These are phyloP conservation scores for Syndactyla subalaris DNA, from an alignment of 2,797 vertebrate genomes.

Conservation along the genomic window DNA sequence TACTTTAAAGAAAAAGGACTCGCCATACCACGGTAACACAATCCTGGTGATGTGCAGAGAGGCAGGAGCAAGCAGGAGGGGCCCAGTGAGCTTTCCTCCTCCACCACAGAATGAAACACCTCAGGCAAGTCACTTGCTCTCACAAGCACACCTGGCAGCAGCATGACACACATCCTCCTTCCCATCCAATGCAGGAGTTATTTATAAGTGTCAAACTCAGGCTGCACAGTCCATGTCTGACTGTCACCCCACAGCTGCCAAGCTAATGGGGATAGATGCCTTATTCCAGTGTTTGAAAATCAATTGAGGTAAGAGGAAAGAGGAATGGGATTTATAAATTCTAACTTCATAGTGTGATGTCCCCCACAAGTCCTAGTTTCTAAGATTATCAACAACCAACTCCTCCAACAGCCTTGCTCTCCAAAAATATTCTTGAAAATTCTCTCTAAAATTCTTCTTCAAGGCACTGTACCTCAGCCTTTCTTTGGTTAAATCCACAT, in stretches of 20 bases:
- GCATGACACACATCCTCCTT: neutral
- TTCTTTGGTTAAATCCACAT: neutral
- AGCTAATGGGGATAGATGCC: neutral
- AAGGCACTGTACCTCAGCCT: neutral
- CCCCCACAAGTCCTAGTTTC: neutral
- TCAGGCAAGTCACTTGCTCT: neutral
- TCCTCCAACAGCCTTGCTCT: neutral
- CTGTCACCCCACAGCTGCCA: neutral
- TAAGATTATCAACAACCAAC: neutral
- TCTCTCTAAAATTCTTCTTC: neutral
- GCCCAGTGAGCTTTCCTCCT: neutral
- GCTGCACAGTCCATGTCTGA: neutral
- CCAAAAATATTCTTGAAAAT: neutral
- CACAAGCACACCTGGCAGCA: neutral
- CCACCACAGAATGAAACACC: neutral
- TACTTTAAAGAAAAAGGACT: neutral
- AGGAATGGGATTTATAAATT: neutral
- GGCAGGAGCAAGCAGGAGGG: neutral
- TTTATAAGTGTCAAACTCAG: neutral
- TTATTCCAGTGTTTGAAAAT: neutral
- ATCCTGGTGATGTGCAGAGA: neutral
- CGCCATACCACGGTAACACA: fast-evolving
- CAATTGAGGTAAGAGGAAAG: neutral
- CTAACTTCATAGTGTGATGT: neutral
- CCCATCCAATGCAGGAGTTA: neutral